Base-by-base conservation (phyloP, 2,888 invertebrate species). In the Pterobdella sp. region DNA sequence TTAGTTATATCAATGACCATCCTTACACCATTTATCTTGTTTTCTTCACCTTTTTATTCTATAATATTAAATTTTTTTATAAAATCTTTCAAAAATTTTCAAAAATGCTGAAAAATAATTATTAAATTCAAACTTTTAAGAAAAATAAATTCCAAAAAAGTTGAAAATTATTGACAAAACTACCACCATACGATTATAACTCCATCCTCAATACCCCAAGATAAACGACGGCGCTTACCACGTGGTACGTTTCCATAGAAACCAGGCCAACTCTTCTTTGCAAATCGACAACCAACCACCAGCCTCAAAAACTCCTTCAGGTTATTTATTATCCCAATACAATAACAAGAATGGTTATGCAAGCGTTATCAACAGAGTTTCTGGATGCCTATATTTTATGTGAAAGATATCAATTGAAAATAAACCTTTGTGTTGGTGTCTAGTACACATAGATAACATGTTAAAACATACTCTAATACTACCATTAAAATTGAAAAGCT, bases 211-310 rank as follows among this genome's bases (percentile, higher is more conserved):
- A 42, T 18, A 7, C 42, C 60, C n/a, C n/a, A 22, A 91, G 82
- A 92, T 95, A 7, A 94, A 94, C 81, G 95, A 96, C 81, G 93
- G 94, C 77, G 88, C 90, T 56, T 95, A 95, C 84, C 96, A 96
- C 85, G 92, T 95, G 60, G 89, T 95, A 1, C 86, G 92, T 78
- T 94, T 95, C 84, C 91, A 90, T 2, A 87, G 95, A 77, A 89
- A 89, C 73, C 94, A 94, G 10, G 90, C 93, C 72, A 91, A 94
- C 80, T 90, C 94, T 0, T 91, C 93, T 0, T 85, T 96, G 64
- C 94, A 94, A 85, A 86, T 96, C 18, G 96, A 96, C 81, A 92
- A 93, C 74, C 80, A 89, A 91, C 29, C 91, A 90, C 82, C 80
- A n/a, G 77, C 79, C 63, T 89, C 90, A 0, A 88, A 91, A 79